phyloP scores from a whole-genome alignment of 2,888 invertebrate genomes.

The Protula sp. region DNA sequence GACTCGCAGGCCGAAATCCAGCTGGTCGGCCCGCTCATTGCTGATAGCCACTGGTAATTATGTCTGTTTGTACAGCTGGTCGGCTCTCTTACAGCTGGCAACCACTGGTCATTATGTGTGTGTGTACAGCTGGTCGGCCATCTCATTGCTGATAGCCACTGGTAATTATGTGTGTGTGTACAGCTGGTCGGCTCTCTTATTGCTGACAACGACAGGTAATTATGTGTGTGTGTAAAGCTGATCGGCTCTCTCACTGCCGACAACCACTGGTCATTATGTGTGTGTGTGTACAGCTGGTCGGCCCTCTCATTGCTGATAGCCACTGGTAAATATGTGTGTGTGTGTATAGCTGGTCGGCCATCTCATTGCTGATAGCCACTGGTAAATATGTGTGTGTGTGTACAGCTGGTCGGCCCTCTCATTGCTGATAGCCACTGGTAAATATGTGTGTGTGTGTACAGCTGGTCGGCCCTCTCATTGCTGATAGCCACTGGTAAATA shows the following conservation, averaged over 20 bases:
- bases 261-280: slow-evolving; percentile 63
- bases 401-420: slow-evolving; percentile 62
- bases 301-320: slow-evolving; percentile 61
- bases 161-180: slow-evolving; percentile 58
- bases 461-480: slow-evolving; percentile 62
- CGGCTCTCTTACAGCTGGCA: no score
- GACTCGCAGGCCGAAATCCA: slow-evolving; percentile 58
- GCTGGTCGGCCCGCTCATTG: slow-evolving; percentile 62
- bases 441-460: no score
- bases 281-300: slow-evolving; percentile 58
- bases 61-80: no score
- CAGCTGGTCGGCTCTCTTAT: slow-evolving; percentile 62
- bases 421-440: slow-evolving; percentile 64
- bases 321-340: slow-evolving; percentile 61
- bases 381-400: slow-evolving; percentile 60
- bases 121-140: slow-evolving; percentile 61
- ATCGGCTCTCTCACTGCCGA: slow-evolving; percentile 62
- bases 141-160: slow-evolving; percentile 62
- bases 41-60: slow-evolving; percentile 63
- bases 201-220: slow-evolving; percentile 62
- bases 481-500: slow-evolving; percentile 63
- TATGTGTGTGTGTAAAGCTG: slow-evolving; percentile 59
- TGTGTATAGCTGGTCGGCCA: slow-evolving; percentile 63
- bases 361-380: slow-evolving; percentile 62
- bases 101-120: slow-evolving; percentile 57